Base-by-base conservation (phyloP, 2,888 invertebrate species). In the Palloptera scutellata region DNA sequence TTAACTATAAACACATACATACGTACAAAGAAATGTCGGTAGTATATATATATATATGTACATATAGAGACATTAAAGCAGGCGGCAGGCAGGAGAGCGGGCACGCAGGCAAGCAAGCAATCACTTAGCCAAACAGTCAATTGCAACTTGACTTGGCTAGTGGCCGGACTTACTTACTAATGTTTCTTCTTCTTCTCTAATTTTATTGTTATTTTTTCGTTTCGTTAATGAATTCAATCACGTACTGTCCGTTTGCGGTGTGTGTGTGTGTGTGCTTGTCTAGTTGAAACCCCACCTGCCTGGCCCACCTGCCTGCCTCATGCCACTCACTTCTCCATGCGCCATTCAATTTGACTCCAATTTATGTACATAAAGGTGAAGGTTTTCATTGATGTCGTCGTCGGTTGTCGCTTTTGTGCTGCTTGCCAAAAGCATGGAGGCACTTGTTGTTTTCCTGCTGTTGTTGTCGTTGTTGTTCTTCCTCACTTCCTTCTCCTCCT, bases 211-310 rank as follows among this genome's bases (percentile, higher is more conserved):
- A n/a, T 54, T 54, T 54, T 15, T 54, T 54, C 12, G 6, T 19
- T 69, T 65, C 65, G 66, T 68, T 72, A 72, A 70, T 67, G 67
- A 70, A 72, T 73, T 71, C 66, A 66, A 67, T 70, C 72, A 73
- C 73, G 72, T 70, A 67, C 59, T 12, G 12, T 12, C 17, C 54
- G 8, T 17, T 19, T 13, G n/a, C 13, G 15, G 8, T 15, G 10
- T 15, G 61, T 61, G 15, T 52, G 52, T n/a, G 61, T 41, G 52
- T 41, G 30, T 41, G 41, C 20, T 51, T 61, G 61, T 51, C 20
- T 61, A 11, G 30, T 40, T 45, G 51, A 6, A 40, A 48, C 48
- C 9, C 48, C 6, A 6, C 5, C 48, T n/a, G 15, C n/a, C 15
- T 8, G 12, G 9, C 10, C 5, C 48, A n/a, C 11, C 45, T 45